Conservation (phyloP, 23 tunicate genomes). For the Diplosoma virens region DNA sequence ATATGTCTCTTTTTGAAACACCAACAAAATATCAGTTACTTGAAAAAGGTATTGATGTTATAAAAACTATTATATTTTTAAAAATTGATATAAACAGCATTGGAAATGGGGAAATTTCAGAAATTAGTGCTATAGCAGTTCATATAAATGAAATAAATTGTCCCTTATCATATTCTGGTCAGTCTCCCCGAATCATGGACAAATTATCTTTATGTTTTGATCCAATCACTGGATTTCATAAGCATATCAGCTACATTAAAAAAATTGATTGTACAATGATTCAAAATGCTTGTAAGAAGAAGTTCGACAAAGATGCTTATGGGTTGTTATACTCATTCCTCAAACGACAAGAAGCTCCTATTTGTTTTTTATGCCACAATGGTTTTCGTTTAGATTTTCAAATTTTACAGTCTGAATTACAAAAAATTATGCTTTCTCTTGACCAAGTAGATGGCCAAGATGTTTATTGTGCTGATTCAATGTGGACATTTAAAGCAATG, state of each 20-base stretch:
- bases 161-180: background rate
- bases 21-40: constrained; percentile 48
- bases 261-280: background rate
- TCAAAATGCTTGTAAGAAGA: constrained; percentile 8
- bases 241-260: background rate
- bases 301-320: constrained; percentile 17
- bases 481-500: constrained; percentile 30
- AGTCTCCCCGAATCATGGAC: constrained; percentile 32
- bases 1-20: constrained; percentile 41
- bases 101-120: constrained; percentile 9
- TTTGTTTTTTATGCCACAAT: constrained; percentile 41
- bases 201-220: constrained; percentile 36
- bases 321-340: constrained; percentile 15
- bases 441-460: constrained; percentile 1
- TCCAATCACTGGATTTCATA: background rate
- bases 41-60: constrained; percentile 1
- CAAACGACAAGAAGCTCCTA: constrained; percentile 28
- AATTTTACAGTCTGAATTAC: constrained; percentile 9
- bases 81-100: constrained; percentile 11
- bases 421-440: background rate
- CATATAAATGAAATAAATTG: constrained; percentile 11
- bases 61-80: constrained; percentile 32
- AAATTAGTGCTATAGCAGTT: constrained; percentile 41
- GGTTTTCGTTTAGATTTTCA: constrained; percentile 46
- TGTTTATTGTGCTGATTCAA: constrained; percentile 42